These are phyloP conservation scores for Hydrozoanthus tunicans DNA, from an alignment of 64 coral and sea anemone genomes.

Conservation along the genomic window DNA sequence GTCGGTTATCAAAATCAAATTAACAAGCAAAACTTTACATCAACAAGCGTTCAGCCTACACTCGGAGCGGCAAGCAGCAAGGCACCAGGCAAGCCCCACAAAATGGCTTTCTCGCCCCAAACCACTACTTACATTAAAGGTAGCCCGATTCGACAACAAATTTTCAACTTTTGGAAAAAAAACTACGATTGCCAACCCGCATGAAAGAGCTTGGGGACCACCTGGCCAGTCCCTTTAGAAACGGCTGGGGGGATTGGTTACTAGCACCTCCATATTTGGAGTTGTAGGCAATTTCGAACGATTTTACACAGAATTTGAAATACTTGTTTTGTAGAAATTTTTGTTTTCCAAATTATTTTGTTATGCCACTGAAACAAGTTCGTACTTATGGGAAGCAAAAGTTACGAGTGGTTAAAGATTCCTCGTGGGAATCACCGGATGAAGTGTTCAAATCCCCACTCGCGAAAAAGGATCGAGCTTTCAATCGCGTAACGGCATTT, in stretches of 20 bases:
- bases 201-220: too few species aligned
- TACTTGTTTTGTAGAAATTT: neutral
- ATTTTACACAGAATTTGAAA: slow-evolving; percentile 33
- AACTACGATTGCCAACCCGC: too few species aligned
- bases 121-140: too few species aligned
- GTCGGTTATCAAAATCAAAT: too few species aligned
- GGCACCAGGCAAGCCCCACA: too few species aligned
- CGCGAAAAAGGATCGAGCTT: slow-evolving; percentile 29
- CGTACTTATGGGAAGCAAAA: slow-evolving; percentile 46
- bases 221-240: too few species aligned
- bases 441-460: slow-evolving; percentile 30
- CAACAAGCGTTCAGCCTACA: too few species aligned
- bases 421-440: slow-evolving; percentile 35
- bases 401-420: slow-evolving; percentile 18
- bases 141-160: too few species aligned
- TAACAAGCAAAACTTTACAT: too few species aligned
- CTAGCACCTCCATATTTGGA: slow-evolving; percentile 29
- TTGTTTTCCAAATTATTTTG: slow-evolving; percentile 1
- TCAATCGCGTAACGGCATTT: slow-evolving; percentile 48
- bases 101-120: too few species aligned
- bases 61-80: too few species aligned
- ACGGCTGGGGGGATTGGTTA: neutral
- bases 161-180: too few species aligned
- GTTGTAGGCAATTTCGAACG: slow-evolving; percentile 37
- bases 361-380: slow-evolving; percentile 34